Evolutionary conservation across 2,113 vertebrate genomes (phyloP), one percentile per base, ranked within the genome.

Genomic region (Amazona vittata): DNA sequence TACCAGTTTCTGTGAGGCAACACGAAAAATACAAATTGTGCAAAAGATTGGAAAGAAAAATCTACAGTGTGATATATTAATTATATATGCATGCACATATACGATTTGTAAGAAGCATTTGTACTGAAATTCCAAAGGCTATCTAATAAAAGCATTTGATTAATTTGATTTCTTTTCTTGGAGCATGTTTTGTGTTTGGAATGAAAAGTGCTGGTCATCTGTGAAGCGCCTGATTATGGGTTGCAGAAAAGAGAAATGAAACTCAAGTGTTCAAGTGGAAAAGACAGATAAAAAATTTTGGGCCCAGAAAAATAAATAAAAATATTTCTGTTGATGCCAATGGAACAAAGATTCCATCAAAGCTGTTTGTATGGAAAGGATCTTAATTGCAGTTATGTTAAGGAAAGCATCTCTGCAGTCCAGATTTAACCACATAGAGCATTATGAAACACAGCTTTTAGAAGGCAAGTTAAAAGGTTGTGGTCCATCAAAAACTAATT

Each of bases 171-270:
- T 17, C 43, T 77, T 80, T 57, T 67, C 46, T 49, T 35, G 16
- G 21, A 81, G 8, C 25, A 49, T 4, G 0, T 73, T 70, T 68
- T 89, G 26, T 47, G 28, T 43, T 67, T 60, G 52, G 67, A 95
- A 91, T 55, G 39, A 87, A 76, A 93, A 76, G 13, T 1, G 0
- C 14, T 60, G 39, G 44, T 75, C 73, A 89, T 26, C 65, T 64
- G 49, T 3, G 5, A 80, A 80, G 10, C 0, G 0, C 14, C 53
- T 49, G 49, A 68, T 60, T 69, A n/a, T 5, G 20, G 84, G 35
- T 53, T 65, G 52, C 35, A 85, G 46, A 75, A 59, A 52, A 60
- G 33, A 77, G 41, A 73, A 83, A 63, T n/a, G n/a, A 91, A 83
- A 78, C 43, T 39, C 18, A 43, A 57, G 17, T 16, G 6, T 50